These are phyloP conservation scores for Cyanocitta stelleri DNA, from an alignment of 2,113 vertebrate species.

Conservation along the genomic window DNA sequence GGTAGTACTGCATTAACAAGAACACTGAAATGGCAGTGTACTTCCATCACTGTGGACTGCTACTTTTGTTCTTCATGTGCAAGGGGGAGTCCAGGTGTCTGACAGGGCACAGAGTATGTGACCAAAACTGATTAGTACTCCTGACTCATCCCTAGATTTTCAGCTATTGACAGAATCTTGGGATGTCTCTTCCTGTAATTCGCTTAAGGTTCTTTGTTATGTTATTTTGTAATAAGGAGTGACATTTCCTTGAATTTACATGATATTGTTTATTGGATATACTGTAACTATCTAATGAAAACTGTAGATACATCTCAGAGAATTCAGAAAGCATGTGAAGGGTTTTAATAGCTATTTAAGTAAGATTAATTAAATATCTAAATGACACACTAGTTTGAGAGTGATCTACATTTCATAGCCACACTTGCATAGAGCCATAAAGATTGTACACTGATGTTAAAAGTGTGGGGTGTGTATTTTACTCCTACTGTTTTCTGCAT, in stretches of 20 bases:
- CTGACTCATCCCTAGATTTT: background rate
- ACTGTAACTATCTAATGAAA: background rate
- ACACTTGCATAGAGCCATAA: background rate
- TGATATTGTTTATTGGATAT: background rate
- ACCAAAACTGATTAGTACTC: background rate
- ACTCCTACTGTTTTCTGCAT: background rate
- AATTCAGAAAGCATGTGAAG: background rate
- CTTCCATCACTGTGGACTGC: background rate
- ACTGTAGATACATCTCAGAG: background rate
- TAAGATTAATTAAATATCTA: constrained; percentile 20
- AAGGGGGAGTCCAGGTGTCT: background rate
- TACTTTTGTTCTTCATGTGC: background rate
- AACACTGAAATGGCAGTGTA: background rate
- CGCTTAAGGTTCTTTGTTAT: background rate
- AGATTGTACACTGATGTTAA: background rate
- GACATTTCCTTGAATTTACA: constrained; percentile 51
- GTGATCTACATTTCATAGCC: background rate
- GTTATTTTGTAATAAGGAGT: background rate
- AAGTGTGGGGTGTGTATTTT: background rate
- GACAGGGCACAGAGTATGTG: background rate
- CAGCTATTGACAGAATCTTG: background rate
- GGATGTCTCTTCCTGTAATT: background rate
- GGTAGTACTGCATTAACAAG: background rate
- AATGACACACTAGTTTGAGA: background rate
- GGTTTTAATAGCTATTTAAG: background rate